A percentile compares a stretch with the other conserved stretches of the same genome.
Evolutionary conservation across 2,113 vertebrate species (phyloP).

Genomic region (Irena cyanogastra): DNA sequence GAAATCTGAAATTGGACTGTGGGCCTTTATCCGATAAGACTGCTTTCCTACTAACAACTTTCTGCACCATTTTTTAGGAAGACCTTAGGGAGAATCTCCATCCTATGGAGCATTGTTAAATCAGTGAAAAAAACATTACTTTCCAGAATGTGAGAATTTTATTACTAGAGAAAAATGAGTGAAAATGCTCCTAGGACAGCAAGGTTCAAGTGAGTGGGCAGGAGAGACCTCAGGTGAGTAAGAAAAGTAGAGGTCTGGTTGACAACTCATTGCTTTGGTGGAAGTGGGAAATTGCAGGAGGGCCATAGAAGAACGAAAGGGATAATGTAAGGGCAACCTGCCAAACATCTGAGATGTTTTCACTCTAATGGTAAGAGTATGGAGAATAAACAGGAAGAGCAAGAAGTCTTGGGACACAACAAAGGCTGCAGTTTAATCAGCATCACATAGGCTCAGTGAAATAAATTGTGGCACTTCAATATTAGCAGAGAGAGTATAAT

Average conservation of each 20-base stretch:
- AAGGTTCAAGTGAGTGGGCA: not conserved
- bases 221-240: conserved; percentile 16
- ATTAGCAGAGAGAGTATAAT: conserved; percentile 10
- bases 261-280: not conserved
- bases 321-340: conserved; percentile 42
- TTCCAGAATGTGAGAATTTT: not conserved
- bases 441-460: not conserved
- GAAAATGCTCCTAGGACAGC: not conserved
- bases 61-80: not conserved
- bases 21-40: not conserved
- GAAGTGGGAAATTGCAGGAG: conserved; percentile 26
- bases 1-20: not conserved
- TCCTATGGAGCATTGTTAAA: not conserved
- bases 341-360: conserved; percentile 62
- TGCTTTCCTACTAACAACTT: not conserved
- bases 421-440: conserved; percentile 32
- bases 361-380: conserved; percentile 35
- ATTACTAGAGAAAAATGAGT: not conserved
- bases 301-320: conserved; percentile 1
- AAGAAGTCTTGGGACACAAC: conserved; percentile 43
- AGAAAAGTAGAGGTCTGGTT: not conserved
- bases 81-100: not conserved
- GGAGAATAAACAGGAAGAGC: conserved; percentile 63
- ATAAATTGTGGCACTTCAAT: not conserved
- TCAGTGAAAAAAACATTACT: not conserved